Percentiles rank a stretch among this genome's conserved stretches.
phyloP scores from a whole-genome alignment of 2,888 invertebrate genomes.

The Melitaea athalia region DNA sequence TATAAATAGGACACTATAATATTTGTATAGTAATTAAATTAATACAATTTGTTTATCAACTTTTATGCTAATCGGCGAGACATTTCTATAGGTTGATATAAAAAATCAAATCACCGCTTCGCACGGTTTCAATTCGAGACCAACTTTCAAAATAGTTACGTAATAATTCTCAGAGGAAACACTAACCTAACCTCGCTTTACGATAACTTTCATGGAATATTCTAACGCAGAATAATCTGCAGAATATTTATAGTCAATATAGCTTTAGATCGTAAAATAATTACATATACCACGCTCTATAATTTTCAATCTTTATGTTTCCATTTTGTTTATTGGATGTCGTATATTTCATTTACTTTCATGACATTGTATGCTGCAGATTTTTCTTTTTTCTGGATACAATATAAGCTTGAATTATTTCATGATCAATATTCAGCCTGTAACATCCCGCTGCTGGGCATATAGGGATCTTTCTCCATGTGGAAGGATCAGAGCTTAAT shows the following conservation, averaged over 20 bases:
- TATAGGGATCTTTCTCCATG: no score
- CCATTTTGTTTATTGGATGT: background rate
- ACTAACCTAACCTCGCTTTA: slow-evolving; percentile 25
- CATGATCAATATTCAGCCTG: no score
- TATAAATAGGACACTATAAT: no score
- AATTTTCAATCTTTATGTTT: background rate
- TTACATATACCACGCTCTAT: background rate
- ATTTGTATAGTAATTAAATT: no score
- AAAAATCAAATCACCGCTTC: background rate
- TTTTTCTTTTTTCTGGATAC: no score
- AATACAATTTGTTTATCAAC: no score
- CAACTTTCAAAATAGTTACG: slow-evolving; percentile 19
- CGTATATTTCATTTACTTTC: background rate
- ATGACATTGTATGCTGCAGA: background rate
- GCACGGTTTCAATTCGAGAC: slow-evolving; percentile 8
- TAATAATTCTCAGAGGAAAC: slow-evolving; percentile 15
- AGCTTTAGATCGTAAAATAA: slow-evolving; percentile 16
- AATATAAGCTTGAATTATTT: no score
- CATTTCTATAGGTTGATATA: background rate
- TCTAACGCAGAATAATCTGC: slow-evolving; percentile 13
- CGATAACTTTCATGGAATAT: slow-evolving; percentile 25
- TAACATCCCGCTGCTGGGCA: no score
- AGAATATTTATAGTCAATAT: slow-evolving; percentile 13
- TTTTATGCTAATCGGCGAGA: background rate
- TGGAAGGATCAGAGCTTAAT: no score